Base-by-base conservation (phyloP, 1,140 invertebrate species). In the Papilio xuthus region DNA sequence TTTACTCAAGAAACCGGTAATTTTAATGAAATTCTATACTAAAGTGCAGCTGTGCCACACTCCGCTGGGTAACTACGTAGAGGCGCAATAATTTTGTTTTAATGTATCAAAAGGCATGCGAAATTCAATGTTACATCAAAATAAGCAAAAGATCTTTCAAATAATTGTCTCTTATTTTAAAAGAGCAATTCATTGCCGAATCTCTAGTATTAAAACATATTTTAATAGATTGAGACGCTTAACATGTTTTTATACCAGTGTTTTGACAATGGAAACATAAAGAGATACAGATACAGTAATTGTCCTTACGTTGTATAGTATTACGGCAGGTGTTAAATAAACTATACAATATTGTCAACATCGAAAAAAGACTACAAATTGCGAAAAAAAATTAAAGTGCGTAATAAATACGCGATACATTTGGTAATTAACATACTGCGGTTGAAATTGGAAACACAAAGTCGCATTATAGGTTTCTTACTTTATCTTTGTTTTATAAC, bases 21-120 rank as follows among this genome's bases (percentile, higher is more conserved):
- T 87, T 87, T 88, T 90, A 90, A 90, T 91, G 89, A 85, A 88
- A 91, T 91, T 90, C 86, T 87, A 90, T 83, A 88, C 86, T 86
- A 83, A 84, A 83, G 78, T 85, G 88, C 90, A 91, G 89, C 89
- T 91, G 89, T 85, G 88, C 83, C 77, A 86, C 88, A 87, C 85
- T 84, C 80, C 80, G 81, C 80, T 86, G 84, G 82, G 81, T 84
- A 86, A 79, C 79, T 84, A 81, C 81, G 80, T 75, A 78, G 83
- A 79, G 83, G 79, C 83, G 80, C 82, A 84, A 88, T 86, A 84
- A 86, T 85, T 85, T 86, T 87, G 77, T 86, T 88, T 75, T 56
- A 75, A 86, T 79, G 78, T 79, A 85, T 89, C 83, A 86, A 84
- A 87, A 89, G 81, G 81, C 80, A 84, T 80, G 81, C 81, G 85